A percentile compares a stretch with the other conserved stretches of the same genome.
Conservation (phyloP, 2,888 invertebrate genomes). For the Acanthosepion esculentum region DNA sequence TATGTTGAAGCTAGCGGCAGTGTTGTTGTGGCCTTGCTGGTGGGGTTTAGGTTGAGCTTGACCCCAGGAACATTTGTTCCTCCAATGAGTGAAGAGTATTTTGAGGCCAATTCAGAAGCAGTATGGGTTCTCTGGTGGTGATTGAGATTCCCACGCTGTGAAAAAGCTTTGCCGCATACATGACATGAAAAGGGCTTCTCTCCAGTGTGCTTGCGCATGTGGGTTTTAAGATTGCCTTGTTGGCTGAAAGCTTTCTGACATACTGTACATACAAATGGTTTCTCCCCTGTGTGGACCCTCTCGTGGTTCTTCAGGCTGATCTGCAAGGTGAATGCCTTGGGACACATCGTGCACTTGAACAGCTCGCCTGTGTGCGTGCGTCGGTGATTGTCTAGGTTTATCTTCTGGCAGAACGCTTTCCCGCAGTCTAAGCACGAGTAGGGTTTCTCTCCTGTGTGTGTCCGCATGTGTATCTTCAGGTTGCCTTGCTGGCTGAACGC, state of each 20-base stretch:
- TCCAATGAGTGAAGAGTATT: background rate
- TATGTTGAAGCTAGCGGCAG: background rate
- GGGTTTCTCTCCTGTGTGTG: slow-evolving; percentile 39
- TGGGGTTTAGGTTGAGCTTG: background rate
- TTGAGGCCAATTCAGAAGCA: background rate
- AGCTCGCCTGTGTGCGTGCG: slow-evolving; percentile 40
- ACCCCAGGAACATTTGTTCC: background rate
- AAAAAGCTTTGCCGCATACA: slow-evolving; percentile 37
- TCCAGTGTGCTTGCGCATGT: slow-evolving; percentile 38
- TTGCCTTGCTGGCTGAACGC: slow-evolving; percentile 42
- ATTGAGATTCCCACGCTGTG: slow-evolving; percentile 23
- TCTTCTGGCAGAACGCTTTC: slow-evolving; percentile 39
- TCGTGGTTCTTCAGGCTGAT: slow-evolving; percentile 45
- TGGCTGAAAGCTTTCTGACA: slow-evolving; percentile 37
- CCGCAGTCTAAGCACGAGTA: slow-evolving; percentile 39
- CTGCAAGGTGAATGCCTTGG: slow-evolving; percentile 42
- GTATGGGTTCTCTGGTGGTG: slow-evolving; percentile 39
- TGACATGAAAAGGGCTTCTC: slow-evolving; percentile 24
- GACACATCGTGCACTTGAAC: slow-evolving; percentile 43
- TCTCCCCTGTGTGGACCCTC: slow-evolving; percentile 42
- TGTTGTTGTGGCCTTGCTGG: background rate
- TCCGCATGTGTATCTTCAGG: slow-evolving; percentile 38
- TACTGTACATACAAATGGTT: slow-evolving; percentile 34
- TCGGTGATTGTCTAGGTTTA: slow-evolving; percentile 41
- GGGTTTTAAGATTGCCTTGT: slow-evolving; percentile 37